Conservation (phyloP, 2,113 vertebrate species). For the Otis tarda region DNA sequence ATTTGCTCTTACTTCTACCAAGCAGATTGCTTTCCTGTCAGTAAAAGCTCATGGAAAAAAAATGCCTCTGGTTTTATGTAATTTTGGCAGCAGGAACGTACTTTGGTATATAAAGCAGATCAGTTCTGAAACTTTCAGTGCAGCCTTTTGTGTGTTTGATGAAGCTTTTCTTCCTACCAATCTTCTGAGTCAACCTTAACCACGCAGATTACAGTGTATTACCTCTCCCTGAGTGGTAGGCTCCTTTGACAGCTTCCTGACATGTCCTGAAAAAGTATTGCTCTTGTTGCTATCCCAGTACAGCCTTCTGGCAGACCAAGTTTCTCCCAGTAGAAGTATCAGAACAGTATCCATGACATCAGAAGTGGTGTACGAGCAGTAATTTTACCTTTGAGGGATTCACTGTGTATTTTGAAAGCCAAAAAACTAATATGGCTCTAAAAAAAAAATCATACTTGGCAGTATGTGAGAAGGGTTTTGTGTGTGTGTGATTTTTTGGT, state of each 20-base stretch:
- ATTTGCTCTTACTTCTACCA: background rate
- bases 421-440: background rate
- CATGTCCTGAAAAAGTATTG: background rate
- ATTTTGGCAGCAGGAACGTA: background rate
- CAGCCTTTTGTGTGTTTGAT: background rate
- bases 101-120: slow-evolving; percentile 12
- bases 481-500: fast-evolving
- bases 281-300: background rate
- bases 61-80: background rate
- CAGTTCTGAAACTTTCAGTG: background rate
- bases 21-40: background rate
- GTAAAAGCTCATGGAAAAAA: background rate
- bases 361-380: background rate
- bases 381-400: slow-evolving; percentile 15
- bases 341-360: background rate
- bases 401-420: background rate
- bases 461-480: background rate
- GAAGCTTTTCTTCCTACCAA: background rate
- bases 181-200: background rate
- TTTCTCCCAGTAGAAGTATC: background rate
- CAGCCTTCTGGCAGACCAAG: background rate
- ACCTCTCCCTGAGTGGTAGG: background rate
- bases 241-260: background rate
- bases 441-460: background rate
- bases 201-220: background rate